Percentiles rank a stretch among this genome's conserved stretches.
These are phyloP conservation scores for Xyrichtys novacula DNA, from an alignment of 2,797 vertebrate species.

Conservation along the genomic window DNA sequence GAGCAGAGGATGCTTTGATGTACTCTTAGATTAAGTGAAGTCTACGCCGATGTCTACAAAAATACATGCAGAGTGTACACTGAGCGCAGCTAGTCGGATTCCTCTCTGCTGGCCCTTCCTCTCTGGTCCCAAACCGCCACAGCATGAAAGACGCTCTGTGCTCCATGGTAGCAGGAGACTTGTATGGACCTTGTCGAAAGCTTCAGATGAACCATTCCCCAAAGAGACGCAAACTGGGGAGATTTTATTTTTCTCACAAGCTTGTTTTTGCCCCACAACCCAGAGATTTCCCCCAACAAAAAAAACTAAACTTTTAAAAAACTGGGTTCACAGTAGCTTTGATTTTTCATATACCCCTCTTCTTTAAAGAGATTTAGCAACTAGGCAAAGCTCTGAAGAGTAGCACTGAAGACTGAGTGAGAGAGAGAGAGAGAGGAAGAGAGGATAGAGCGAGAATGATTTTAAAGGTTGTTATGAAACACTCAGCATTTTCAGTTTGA, in stretches of 20 bases:
- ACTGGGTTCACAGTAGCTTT: slow-evolving; percentile 71
- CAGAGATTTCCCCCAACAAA: slow-evolving; percentile 60
- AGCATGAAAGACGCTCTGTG: slow-evolving; percentile 81
- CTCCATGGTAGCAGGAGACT: slow-evolving; percentile 77
- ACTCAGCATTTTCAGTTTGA: slow-evolving; percentile 43
- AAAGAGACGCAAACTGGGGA: slow-evolving; percentile 76
- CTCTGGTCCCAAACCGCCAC: slow-evolving; percentile 76
- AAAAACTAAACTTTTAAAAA: slow-evolving; percentile 74
- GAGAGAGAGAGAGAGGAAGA: not conserved
- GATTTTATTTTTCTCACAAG: slow-evolving; percentile 57
- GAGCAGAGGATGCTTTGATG: slow-evolving; percentile 85
- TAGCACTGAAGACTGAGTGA: slow-evolving; percentile 27
- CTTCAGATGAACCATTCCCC: slow-evolving; percentile 82
- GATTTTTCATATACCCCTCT: slow-evolving; percentile 60
- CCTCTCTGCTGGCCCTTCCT: slow-evolving; percentile 77
- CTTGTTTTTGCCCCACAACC: slow-evolving; percentile 64
- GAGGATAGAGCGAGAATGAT: slow-evolving; percentile 11
- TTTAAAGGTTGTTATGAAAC: slow-evolving; percentile 54
- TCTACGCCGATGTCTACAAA: slow-evolving; percentile 84
- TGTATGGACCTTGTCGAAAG: slow-evolving; percentile 80
- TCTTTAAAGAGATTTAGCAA: slow-evolving; percentile 79
- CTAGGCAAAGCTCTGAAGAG: slow-evolving; percentile 67
- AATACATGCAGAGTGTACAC: slow-evolving; percentile 77
- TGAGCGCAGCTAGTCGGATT: slow-evolving; percentile 68
- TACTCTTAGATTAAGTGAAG: slow-evolving; percentile 86